A percentile compares a stretch with the other conserved stretches of the same genome.
Evolutionary conservation across 2,888 invertebrate species (phyloP).

Genomic region (Amiota mariae): DNA sequence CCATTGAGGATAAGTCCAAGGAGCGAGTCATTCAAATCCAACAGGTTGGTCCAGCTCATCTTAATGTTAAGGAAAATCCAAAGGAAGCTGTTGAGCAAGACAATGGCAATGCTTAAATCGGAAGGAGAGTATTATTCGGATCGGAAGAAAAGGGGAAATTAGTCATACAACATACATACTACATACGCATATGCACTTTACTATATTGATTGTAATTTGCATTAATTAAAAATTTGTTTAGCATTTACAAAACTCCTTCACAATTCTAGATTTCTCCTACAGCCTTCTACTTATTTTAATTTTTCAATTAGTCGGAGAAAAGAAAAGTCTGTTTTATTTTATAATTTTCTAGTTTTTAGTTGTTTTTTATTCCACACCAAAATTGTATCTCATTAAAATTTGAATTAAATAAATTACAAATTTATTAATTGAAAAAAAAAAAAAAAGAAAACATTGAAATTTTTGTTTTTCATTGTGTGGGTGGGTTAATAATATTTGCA

Average conservation of each 20-base stretch:
- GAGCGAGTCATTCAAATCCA: conserved; percentile 78
- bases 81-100: conserved; percentile 42
- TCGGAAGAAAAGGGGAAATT: no score
- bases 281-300: no score
- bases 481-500: no score
- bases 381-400: no score
- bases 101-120: conserved; percentile 23
- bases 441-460: background rate
- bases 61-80: conserved; percentile 62
- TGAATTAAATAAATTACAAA: no score
- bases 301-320: no score
- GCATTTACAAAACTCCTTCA: background rate
- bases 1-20: conserved; percentile 66
- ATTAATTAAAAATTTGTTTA: background rate
- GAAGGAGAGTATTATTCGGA: no score
- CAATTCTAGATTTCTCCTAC: background rate
- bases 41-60: conserved; percentile 77
- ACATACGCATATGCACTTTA: background rate
- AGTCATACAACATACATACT: background rate
- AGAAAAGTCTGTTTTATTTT: no score
- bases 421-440: no score
- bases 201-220: background rate
- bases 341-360: no score
- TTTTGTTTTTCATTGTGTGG: background rate
- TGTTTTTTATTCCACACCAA: no score